Percentiles rank a stretch among this genome's conserved stretches.
Conservation (phyloP, 2,113 vertebrate species). For the Macroglossus sobrinus region DNA sequence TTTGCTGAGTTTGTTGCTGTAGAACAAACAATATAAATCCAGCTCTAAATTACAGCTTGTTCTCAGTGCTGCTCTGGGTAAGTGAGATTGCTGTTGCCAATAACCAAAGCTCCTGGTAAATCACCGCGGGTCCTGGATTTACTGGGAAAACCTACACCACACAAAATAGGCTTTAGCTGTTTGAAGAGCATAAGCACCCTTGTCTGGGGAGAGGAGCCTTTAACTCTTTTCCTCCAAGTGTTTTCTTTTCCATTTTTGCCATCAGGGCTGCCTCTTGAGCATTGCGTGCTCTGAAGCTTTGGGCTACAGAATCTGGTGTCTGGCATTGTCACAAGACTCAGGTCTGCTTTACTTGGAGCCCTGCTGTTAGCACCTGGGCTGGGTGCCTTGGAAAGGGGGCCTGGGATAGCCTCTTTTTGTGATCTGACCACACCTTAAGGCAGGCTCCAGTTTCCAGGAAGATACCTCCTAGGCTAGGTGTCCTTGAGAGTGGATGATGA, state of each 20-base stretch:
- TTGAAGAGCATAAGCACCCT: slow-evolving; percentile 1
- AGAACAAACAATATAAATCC: slow-evolving; percentile 82
- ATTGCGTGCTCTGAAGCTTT: not conserved
- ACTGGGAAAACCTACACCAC: slow-evolving; percentile 65
- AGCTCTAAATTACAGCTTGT: slow-evolving; percentile 78
- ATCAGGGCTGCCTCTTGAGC: not conserved
- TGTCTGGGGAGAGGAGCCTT: not conserved
- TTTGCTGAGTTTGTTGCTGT: slow-evolving; percentile 77
- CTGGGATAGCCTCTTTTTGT: not conserved
- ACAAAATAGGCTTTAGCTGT: not conserved
- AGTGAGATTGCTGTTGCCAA: slow-evolving; percentile 77
- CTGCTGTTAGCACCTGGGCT: not conserved
- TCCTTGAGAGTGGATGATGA: not conserved
- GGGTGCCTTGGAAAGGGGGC: not conserved
- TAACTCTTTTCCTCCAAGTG: not conserved
- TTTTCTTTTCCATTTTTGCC: not conserved
- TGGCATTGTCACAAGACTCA: not conserved
- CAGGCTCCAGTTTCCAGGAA: not conserved
- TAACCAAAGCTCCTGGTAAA: slow-evolving; percentile 81
- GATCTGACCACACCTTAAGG: not conserved
- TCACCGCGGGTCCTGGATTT: slow-evolving; percentile 74
- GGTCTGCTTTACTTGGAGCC: not conserved
- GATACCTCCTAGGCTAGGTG: not conserved
- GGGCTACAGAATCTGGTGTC: not conserved
- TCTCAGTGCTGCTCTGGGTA: slow-evolving; percentile 71